Evolutionary conservation across 2,797 vertebrate species (phyloP), one percentile per base, ranked within the genome.

Genomic region (Atherinosoma microstoma): DNA sequence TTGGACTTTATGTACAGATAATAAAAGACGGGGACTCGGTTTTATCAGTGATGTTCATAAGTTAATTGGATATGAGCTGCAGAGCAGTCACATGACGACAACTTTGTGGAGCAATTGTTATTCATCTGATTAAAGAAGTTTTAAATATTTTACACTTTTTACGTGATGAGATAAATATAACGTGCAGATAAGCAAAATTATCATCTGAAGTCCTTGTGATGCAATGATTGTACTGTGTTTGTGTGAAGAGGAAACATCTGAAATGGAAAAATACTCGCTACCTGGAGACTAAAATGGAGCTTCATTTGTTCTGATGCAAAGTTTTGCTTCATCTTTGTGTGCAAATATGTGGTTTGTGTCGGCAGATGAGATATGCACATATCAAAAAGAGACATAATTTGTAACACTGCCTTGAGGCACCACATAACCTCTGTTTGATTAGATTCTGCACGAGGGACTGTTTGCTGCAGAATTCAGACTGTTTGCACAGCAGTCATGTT

Each of bases 301-400:
- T 83, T 77, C 81, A 64, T 81, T 60, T 40, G 47, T 70, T 77
- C 58, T 38, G 45, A 76, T 64, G 62, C 24, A 29, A 32, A 58
- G 64, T 59, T 69, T 35, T 13, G 74, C 64, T 64, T 30, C 11
- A n/a, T 71, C 42, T 73, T 60, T 73, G 68, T 47, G 76, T 70
- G 61, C 70, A 79, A 87, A 86, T 80, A 78, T 66, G 68, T 64
- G 70, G 75, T 73, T 75, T 77, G 82, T 75, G 65, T 82, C 62
- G 30, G 77, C 73, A 66, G 80, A 67, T 64, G 75, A 87, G 70
- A 87, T 86, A 83, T 83, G 84, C 83, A 69, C 80, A 69, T 83
- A 91, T 92, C 80, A 89, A 87, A 91, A 87, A 70, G 90, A 90
- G 84, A 90, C 83, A 80, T 89, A 89, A 92, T 92, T 91, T 85